Evolutionary conservation across 30 jellyfish, hydroid and myxozoan genomes (phyloP).

Genomic region (Cassiopea xamachana): DNA sequence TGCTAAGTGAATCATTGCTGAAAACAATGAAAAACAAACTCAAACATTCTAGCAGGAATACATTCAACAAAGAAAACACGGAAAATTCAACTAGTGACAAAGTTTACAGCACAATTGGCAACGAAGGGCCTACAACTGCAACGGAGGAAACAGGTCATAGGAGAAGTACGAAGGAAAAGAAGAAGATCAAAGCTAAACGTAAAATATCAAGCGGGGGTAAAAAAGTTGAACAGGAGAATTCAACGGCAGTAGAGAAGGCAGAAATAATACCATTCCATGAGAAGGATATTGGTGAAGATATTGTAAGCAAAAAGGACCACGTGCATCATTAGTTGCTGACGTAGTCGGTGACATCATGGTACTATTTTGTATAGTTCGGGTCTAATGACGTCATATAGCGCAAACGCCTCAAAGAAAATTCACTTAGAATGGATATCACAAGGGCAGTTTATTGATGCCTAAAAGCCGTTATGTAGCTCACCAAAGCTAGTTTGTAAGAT

Average conservation of each 20-base stretch:
- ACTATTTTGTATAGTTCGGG: too few relatives aligned
- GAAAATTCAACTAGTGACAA: conserved; percentile 14
- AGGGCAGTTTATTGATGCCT: too few relatives aligned
- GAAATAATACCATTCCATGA: conserved; percentile 52
- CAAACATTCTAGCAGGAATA: conserved; percentile 33
- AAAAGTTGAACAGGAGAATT: conserved; percentile 26
- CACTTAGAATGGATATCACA: too few relatives aligned
- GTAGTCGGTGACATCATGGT: neutral
- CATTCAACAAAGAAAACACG: neutral
- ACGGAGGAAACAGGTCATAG: conserved; percentile 47
- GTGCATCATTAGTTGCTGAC: neutral
- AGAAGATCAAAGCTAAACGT: conserved; percentile 21
- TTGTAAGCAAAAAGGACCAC: conserved; percentile 51
- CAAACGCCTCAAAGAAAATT: too few relatives aligned
- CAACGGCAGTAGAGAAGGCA: conserved; percentile 56
- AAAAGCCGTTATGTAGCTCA: too few relatives aligned
- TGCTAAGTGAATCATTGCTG: conserved; percentile 47
- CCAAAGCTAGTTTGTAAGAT: too few relatives aligned
- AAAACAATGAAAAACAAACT: conserved; percentile 45
- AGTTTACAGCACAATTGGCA: conserved; percentile 70
- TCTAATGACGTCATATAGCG: too few relatives aligned
- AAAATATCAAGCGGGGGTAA: neutral
- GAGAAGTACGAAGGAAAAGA: conserved; percentile 46
- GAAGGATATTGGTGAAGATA: conserved; percentile 40
- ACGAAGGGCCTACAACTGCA: conserved; percentile 70